Base-by-base conservation (phyloP, 2,797 vertebrate genomes). In the Siniperca undulata region DNA sequence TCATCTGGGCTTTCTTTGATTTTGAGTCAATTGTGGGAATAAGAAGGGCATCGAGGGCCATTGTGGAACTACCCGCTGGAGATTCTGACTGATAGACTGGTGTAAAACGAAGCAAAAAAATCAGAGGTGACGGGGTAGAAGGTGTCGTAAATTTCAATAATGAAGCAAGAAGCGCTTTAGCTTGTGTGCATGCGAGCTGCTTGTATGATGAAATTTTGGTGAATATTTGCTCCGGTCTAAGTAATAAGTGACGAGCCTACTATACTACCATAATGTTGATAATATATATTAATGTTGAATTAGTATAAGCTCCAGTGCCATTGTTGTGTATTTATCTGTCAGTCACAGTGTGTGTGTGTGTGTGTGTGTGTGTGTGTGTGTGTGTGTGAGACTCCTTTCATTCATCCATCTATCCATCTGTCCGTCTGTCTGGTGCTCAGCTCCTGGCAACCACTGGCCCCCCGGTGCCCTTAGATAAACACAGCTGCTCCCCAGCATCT, bases 401-500 rank as follows among this genome's bases (percentile, higher is more conserved):
- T 74, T 17, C 42, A 46, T 84, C 53, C 12, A 50, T 48, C 66
- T 30, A 22, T 74, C 58, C 61, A 30, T 75, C 66, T 9, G 1
- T 52, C 62, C 14, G 11, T 80, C 81, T 56, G 79, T 78, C 78
- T 82, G 50, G n/a, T 10, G 36, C 60, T 74, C 13, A 20, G 83
- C 87, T 88, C 90, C 77, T 92, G 84, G 89, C 83, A 90, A 89
- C 86, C 64, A 10, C 65, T 80, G 84, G 82, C 83, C 86, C 79
- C 85, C 74, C 44, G 0, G 55, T 84, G 77, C 71, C 88, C 84
- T 89, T 56, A 74, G 74, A 81, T 80, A 91, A 92, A 90, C 88
- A 91, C 90, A 93, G 91, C 90, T 91, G 89, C 90, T 90, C 77
- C 88, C 85, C 84, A 72, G 77, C 74, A 86, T 89, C 88, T 84